Conservation (phyloP, 2,797 vertebrate genomes). For the Enteromius thamalakanensis region DNA sequence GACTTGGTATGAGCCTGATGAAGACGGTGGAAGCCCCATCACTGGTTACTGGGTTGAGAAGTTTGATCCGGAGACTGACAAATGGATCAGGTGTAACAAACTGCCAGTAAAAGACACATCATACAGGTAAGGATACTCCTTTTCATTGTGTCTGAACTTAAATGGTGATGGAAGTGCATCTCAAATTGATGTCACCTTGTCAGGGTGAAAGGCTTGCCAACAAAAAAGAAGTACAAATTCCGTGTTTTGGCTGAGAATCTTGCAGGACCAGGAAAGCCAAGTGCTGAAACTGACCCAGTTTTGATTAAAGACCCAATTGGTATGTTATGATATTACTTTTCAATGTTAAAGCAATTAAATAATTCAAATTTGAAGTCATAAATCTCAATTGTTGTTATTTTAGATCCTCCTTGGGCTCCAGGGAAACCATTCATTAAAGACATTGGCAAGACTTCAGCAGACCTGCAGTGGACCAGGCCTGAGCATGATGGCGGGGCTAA, state of each 20-base stretch:
- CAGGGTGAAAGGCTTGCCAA: conserved; percentile 94
- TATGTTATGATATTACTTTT: conserved; percentile 48
- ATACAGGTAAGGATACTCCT: conserved; percentile 83
- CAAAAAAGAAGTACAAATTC: conserved; percentile 96
- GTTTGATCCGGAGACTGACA: conserved; percentile 91
- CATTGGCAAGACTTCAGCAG: conserved; percentile 85
- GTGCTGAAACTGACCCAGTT: conserved; percentile 88
- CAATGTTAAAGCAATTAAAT: neutral
- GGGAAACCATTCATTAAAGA: conserved; percentile 94
- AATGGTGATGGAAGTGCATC: neutral
- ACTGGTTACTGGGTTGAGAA: conserved; percentile 98
- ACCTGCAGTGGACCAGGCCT: conserved; percentile 90
- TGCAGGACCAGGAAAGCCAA: conserved; percentile 94
- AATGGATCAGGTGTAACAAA: conserved; percentile 98
- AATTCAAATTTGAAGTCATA: neutral
- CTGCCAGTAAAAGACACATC: conserved; percentile 90
- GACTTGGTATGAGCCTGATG: conserved; percentile 94
- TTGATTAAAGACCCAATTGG: conserved; percentile 98
- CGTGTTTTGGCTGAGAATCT: conserved; percentile 97
- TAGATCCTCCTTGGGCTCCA: conserved; percentile 98
- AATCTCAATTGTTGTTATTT: conserved; percentile 28
- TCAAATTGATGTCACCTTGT: neutral
- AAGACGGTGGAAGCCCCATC: conserved; percentile 96
- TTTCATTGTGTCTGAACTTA: neutral
- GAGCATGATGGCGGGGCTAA: conserved; percentile 97